Base-by-base conservation (phyloP, 2,113 vertebrate species). In the Electrona antarctica region DNA sequence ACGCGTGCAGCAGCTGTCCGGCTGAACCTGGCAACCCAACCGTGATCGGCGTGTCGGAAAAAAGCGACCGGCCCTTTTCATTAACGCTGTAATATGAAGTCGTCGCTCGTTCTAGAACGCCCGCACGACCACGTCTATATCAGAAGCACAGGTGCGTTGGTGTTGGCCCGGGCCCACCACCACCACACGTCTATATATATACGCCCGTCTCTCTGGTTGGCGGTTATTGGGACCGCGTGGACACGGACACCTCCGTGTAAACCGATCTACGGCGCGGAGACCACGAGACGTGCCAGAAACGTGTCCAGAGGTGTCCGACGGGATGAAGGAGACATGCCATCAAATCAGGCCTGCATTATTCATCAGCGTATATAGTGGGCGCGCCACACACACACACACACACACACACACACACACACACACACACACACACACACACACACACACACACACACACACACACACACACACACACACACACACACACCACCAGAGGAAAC, bases 341-440 rank as follows among this genome's bases (percentile, higher is more conserved):
- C 83, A 91, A 93, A 92, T 91, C 82, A 87, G 81, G 61, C 71
- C 84, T 90, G 74, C 89, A 92, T 92, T 85, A 93, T 89, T 92
- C 62, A 91, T 87, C 76, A 78, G 60, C 77, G 69, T 21, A 2
- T 21, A 21, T 21, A 21, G 21, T 1, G 21, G 21, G 21, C 21
- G 21, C n/a, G n/a, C n/a, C n/a, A n/a, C n/a, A n/a, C n/a, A n/a
- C n/a, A n/a, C n/a, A n/a, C n/a, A n/a, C n/a, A n/a, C n/a, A n/a
- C n/a, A n/a, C n/a, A n/a, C n/a, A n/a, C n/a, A n/a, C n/a, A n/a
- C n/a, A n/a, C n/a, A n/a, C n/a, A n/a, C n/a, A n/a, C n/a, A n/a
- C n/a, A n/a, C n/a, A n/a, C n/a, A n/a, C n/a, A n/a, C n/a, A n/a
- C n/a, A n/a, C n/a, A n/a, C n/a, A n/a, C n/a, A n/a, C n/a, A n/a